Percentiles rank a stretch among this genome's conserved stretches.
phyloP scores from a whole-genome alignment of 35 echinoderm and acorn worm species.

The Stichopus chloronotus region DNA sequence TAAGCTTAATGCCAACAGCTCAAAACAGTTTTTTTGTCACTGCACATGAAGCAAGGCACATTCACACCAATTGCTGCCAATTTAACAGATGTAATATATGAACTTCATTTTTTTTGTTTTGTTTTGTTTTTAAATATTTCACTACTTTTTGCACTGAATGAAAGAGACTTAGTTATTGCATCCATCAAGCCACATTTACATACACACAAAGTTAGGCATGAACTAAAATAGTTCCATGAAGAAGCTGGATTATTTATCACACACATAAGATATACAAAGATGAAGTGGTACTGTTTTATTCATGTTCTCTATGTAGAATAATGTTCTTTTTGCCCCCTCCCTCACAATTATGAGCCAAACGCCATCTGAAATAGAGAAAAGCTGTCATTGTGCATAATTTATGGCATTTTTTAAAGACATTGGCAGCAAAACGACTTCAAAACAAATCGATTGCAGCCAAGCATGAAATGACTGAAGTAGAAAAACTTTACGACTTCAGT shows the following conservation, averaged over 20 bases:
- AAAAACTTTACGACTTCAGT: too few relatives aligned
- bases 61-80: neutral
- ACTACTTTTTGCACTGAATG: slow-evolving; percentile 28
- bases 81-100: too few relatives aligned
- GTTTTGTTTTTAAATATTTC: neutral
- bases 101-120: neutral
- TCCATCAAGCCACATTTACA: slow-evolving; percentile 37
- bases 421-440: neutral
- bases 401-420: neutral
- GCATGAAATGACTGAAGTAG: too few relatives aligned
- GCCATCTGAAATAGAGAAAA: neutral
- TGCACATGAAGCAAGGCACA: neutral
- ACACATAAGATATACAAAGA: slow-evolving; percentile 32
- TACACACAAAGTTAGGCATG: slow-evolving; percentile 4
- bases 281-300: slow-evolving; percentile 7
- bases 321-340: neutral
- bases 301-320: neutral
- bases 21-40: too few relatives aligned
- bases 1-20: too few relatives aligned
- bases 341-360: neutral
- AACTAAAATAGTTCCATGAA: slow-evolving; percentile 2
- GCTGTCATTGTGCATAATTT: neutral
- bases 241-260: slow-evolving; percentile 24
- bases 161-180: slow-evolving; percentile 48
- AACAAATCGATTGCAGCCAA: neutral